Conservation (phyloP, 1,140 invertebrate genomes). For the Scaptodrosophila lebanonensis region DNA sequence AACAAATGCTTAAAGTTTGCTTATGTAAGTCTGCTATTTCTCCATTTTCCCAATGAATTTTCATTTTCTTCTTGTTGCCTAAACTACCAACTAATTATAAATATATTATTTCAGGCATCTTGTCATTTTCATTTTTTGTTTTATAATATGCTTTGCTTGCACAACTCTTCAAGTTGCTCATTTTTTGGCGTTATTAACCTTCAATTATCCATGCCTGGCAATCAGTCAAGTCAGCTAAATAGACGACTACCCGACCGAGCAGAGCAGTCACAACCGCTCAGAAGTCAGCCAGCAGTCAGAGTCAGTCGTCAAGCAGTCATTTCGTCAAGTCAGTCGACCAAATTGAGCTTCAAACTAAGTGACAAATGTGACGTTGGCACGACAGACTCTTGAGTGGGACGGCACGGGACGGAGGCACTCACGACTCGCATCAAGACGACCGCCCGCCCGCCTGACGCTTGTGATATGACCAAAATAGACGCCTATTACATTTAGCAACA, state of each 20-base stretch:
- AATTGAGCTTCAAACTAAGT: too few relatives aligned
- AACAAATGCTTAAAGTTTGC: too few relatives aligned
- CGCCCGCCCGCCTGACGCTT: constrained; percentile 16
- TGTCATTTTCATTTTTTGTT: constrained; percentile 18
- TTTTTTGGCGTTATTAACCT: constrained; percentile 70
- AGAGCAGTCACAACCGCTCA: too few relatives aligned
- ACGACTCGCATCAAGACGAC: constrained; percentile 53
- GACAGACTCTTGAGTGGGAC: too few relatives aligned
- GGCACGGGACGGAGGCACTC: constrained; percentile 22
- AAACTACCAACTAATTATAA: constrained; percentile 35
- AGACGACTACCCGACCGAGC: constrained; percentile 19
- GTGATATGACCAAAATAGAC: constrained; percentile 65
- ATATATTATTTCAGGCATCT: constrained; percentile 33
- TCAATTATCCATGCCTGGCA: constrained; percentile 49
- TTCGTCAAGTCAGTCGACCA: too few relatives aligned
- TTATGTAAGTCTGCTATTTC: too few relatives aligned
- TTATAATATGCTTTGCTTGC: too few relatives aligned
- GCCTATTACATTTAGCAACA: constrained; percentile 43
- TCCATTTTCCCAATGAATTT: background rate
- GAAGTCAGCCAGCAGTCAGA: too few relatives aligned
- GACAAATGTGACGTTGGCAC: too few relatives aligned
- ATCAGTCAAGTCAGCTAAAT: constrained; percentile 46
- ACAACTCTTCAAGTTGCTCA: constrained; percentile 23
- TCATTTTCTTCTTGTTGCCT: constrained; percentile 7
- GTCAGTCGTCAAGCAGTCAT: too few relatives aligned